Evolutionary conservation across 2,888 invertebrate species (phyloP), one percentile per base, ranked within the genome.

Genomic region (Dynastes maya): DNA sequence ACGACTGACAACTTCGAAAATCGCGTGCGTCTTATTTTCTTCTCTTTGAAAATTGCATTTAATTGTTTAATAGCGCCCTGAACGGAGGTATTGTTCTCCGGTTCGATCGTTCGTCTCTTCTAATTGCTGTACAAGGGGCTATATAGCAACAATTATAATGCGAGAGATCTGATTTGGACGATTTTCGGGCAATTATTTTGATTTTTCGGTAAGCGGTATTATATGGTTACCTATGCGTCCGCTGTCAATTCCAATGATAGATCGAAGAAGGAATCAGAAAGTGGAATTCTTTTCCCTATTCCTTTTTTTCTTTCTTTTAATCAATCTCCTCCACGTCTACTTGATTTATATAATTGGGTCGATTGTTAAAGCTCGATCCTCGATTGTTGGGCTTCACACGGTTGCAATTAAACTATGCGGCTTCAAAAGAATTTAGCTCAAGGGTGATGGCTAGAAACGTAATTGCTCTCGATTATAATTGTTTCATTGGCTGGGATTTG

Each of bases 31-130:
- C 86, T 86, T 83, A 84, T 83, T 82, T 82, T 82, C 76, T 83
- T 82, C 82, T 83, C 84, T 84, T 83, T 82, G 83, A 83, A 85
- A 86, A 87, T 88, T 87, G 86, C 86, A 86, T 85, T 86, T 88
- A 88, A 88, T 88, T 88, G 87, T 87, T 87, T 87, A 87, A 88
- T 88, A 85, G 87, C 61, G 61, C 45, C 27, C 22, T 22, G 16
- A 22, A 22, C 22, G 55, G 22, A 58, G 81, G 83, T 86, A 85
- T 86, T 87, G 85, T 86, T 86, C 84, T 84, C 79, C 81, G n/a
- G 58, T 67, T 45, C 45, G 45, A 32, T 16, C 70, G 82, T 83
- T 83, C 83, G n/a, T 8, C 27, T 27, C 80, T 84, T 83, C 83
- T 84, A 84, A 85, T 85, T 86, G 85, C 84, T 75, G 77, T 72